Evolutionary conservation across 2,888 invertebrate genomes (phyloP).

Genomic region (Chaetogeoica ovagalla): DNA sequence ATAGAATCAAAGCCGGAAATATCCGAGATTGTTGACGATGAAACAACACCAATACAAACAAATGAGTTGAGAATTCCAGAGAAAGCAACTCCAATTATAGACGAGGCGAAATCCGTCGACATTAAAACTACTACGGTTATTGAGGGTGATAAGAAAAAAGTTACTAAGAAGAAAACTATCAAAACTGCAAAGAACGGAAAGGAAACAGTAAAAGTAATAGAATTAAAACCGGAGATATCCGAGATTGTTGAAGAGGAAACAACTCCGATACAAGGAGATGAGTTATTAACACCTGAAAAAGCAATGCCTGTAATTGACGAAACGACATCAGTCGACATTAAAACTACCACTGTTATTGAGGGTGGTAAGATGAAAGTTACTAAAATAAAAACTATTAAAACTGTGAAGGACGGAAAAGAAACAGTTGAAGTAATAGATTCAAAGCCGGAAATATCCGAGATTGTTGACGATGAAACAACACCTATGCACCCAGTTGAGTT

Average conservation of each 20-base stretch:
- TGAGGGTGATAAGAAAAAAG: conserved; percentile 54
- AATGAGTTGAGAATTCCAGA: conserved; percentile 54
- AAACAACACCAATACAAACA: not conserved
- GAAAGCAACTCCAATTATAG: conserved; percentile 57
- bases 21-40: not conserved
- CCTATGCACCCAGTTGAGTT: not conserved
- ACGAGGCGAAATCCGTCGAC: not conserved
- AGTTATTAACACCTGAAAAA: conserved; percentile 55
- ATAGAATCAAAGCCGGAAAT: not conserved
- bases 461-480: not conserved
- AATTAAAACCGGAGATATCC: conserved; percentile 58
- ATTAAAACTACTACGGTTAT: conserved; percentile 52
- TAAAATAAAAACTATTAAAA: conserved; percentile 42
- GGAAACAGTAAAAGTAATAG: conserved; percentile 59
- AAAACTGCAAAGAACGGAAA: conserved; percentile 58
- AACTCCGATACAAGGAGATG: not conserved
- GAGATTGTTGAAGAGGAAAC: conserved; percentile 56
- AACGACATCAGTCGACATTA: conserved; percentile 37
- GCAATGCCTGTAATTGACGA: conserved; percentile 54
- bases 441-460: conserved; percentile 43
- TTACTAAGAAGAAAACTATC: conserved; percentile 55
- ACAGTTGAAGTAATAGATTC: conserved; percentile 52
- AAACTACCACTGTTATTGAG: not conserved
- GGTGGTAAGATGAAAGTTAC: conserved; percentile 40
- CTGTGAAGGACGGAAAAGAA: conserved; percentile 53